Evolutionary conservation across 2,888 invertebrate genomes (phyloP), one percentile per base, ranked within the genome.

Genomic region (Pristionchus exspectatus): DNA sequence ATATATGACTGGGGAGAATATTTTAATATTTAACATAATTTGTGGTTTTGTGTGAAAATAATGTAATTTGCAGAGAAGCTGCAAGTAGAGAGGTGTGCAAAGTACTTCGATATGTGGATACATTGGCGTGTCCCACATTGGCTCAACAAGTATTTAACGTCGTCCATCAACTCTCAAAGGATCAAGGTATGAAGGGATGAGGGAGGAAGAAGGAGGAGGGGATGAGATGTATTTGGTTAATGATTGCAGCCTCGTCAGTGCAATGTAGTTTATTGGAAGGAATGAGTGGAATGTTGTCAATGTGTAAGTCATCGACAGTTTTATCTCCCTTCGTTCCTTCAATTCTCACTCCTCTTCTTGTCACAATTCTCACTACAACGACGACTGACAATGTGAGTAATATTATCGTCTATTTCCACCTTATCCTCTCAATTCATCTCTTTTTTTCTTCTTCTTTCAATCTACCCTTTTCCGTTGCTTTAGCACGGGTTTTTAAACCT

Each of bases 101-200:
- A 44, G 87, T 69, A 14, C 69, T 87, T 38, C 87, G 69, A 54
- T 69, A 66, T n/a, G 87, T 87, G 16, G 87, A 87, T 69, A 56
- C 87, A n/a, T 44, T 66, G 16, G 33, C 66, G 21, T 66, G 87
- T 21, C 44, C 87, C 21, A 63, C 33, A 44, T 38, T 87, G 69
- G 87, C 87, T n/a, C 63, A 87, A 12, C 44, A 87, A 87, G 63
- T 87, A 27, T 87, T 87, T 38, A 38, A 87, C 66, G 87, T 87
- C 69, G 50, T 87, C 69, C 44, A 87, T 27, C 44, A 38, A 38
- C 50, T 87, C 14, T 66, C 66, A 7, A 87, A 30, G 16, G 87
- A 87, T 27, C 66, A 69, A 87, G 87, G 87, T 87, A 66, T n/a
- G 38, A 38, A 38, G 38, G 38, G 5, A 38, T 38, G 38, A 38